Evolutionary conservation across 1,140 invertebrate species (phyloP).

Genomic region (Delia radicum): DNA sequence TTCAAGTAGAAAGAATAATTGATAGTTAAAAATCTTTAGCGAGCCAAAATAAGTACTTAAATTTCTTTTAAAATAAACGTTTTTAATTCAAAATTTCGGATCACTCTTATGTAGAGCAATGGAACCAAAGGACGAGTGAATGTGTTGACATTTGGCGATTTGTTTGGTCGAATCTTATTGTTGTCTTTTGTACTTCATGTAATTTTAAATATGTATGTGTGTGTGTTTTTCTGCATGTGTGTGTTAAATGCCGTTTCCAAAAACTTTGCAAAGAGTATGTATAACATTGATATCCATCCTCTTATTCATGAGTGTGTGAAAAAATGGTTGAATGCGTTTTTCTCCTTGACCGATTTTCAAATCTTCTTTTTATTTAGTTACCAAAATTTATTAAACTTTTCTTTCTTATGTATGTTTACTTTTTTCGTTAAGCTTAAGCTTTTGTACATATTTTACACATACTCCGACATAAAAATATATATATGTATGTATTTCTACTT

Average conservation of each 20-base stretch:
- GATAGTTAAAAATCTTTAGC: no score
- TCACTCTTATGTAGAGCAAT: no score
- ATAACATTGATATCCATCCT: not conserved
- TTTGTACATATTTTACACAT: not conserved
- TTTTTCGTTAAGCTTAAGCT: not conserved
- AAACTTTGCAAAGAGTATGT: not conserved
- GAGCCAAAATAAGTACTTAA: no score
- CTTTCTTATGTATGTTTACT: slow-evolving; percentile 5
- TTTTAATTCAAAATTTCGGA: no score
- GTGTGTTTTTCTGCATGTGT: not conserved
- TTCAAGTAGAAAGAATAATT: no score
- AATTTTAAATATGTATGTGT: not conserved
- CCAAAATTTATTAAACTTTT: slow-evolving; percentile 15
- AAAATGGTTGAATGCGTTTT: slow-evolving; percentile 11
- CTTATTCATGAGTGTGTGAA: slow-evolving; percentile 6
- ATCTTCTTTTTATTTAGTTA: slow-evolving; percentile 8
- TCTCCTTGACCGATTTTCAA: slow-evolving; percentile 15
- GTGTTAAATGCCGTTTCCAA: not conserved
- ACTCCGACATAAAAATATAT: no score
- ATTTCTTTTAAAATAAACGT: no score
- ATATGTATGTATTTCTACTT: no score
- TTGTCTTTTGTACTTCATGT: not conserved
- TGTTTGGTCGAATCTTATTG: not conserved
- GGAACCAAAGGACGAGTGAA: no score
- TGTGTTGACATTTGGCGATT: not conserved